A percentile compares a stretch with the other conserved stretches of the same genome.
Evolutionary conservation across 2,797 vertebrate species (phyloP).

Genomic region (Uromys caudimaculatus): DNA sequence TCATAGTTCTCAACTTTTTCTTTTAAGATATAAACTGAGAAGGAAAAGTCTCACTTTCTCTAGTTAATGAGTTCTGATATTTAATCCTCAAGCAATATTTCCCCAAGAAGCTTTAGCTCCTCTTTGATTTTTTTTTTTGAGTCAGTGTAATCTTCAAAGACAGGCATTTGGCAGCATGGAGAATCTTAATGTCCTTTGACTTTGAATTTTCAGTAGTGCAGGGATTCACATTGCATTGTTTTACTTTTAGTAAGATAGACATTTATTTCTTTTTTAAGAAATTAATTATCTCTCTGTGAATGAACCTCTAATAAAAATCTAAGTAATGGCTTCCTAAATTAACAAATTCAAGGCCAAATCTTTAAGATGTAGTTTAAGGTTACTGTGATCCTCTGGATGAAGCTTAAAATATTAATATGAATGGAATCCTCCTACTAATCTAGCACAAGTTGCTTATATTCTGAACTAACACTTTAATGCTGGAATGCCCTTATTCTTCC

Average conservation of each 20-base stretch:
- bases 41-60: conserved; percentile 38
- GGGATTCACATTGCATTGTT: conserved; percentile 32
- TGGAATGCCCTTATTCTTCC: background rate
- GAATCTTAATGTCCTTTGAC: background rate
- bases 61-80: conserved; percentile 48
- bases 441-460: background rate
- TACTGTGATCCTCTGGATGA: background rate
- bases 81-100: conserved; percentile 18
- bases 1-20: background rate
- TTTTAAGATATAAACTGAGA: conserved; percentile 49
- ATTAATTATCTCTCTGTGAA: background rate
- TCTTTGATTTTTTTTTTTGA: conserved; percentile 26
- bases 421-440: background rate
- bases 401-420: conserved; percentile 18
- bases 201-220: conserved; percentile 21
- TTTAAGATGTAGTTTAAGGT: background rate
- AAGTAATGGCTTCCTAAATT: conserved; percentile 5
- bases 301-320: conserved; percentile 25
- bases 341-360: background rate
- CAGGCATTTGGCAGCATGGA: background rate
- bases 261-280: conserved; percentile 7
- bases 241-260: background rate
- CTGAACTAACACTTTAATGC: background rate
- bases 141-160: conserved; percentile 32
- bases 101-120: background rate